A percentile compares a stretch with the other conserved stretches of the same genome.
These are phyloP conservation scores for Cinclus mexicanus DNA, from an alignment of 2,113 vertebrate genomes.

Conservation along the genomic window DNA sequence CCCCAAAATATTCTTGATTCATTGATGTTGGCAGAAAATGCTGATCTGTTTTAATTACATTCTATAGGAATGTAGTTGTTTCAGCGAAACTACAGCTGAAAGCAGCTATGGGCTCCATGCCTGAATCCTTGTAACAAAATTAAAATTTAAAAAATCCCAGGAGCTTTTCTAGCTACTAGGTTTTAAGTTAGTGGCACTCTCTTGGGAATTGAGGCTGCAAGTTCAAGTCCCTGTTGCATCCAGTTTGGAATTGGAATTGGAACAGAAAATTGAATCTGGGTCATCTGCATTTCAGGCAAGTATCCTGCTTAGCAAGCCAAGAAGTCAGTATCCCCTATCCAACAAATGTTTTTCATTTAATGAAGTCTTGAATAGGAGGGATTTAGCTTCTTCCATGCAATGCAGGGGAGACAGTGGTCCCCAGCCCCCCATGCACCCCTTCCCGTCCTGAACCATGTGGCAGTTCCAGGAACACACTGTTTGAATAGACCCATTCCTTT, in stretches of 20 bases:
- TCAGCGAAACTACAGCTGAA: slow-evolving; percentile 57
- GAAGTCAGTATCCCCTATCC: neutral
- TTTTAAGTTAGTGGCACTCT: neutral
- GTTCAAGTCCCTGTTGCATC: slow-evolving; percentile 1
- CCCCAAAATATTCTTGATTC: slow-evolving; percentile 29
- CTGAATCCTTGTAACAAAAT: slow-evolving; percentile 24
- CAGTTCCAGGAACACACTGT: neutral
- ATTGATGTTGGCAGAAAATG: slow-evolving; percentile 3
- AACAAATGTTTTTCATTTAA: neutral
- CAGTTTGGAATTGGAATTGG: neutral
- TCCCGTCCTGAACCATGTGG: neutral
- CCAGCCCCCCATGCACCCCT: accelerated
- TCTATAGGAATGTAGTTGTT: slow-evolving; percentile 29
- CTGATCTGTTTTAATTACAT: neutral
- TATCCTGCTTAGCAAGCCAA: neutral
- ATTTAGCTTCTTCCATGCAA: neutral
- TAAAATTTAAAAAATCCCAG: neutral
- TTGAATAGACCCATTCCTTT: neutral
- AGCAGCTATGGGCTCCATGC: slow-evolving; percentile 11
- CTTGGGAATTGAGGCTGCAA: neutral
- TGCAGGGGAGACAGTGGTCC: neutral
- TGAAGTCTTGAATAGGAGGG: neutral
- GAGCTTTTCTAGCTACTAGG: neutral
- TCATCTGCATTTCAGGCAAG: slow-evolving; percentile 25
- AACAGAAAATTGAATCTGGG: slow-evolving; percentile 2